These are phyloP conservation scores for Andrena praecox DNA, from an alignment of 2,888 invertebrate species.

Conservation along the genomic window DNA sequence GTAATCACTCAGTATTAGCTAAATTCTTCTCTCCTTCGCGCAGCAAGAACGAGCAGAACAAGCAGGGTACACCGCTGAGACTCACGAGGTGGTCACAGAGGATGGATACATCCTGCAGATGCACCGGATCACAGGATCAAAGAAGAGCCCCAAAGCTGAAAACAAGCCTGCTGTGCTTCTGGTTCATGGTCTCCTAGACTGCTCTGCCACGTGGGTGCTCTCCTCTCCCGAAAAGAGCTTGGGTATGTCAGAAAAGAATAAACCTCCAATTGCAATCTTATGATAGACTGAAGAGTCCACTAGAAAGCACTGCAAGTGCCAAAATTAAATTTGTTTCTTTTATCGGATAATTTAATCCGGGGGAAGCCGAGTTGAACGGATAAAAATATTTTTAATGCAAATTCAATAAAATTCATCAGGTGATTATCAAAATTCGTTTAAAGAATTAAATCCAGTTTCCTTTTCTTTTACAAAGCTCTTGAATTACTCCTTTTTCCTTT, in stretches of 20 bases:
- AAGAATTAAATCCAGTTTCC: too few species aligned
- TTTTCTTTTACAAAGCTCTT: too few species aligned
- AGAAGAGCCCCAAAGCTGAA: constrained; percentile 79
- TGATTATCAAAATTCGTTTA: too few species aligned
- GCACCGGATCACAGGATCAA: constrained; percentile 89
- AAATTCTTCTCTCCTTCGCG: not conserved
- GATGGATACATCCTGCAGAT: constrained; percentile 93
- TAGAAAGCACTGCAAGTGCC: too few species aligned
- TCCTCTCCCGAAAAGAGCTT: constrained; percentile 89
- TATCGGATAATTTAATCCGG: too few species aligned
- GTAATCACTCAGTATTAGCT: not conserved
- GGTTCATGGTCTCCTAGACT: constrained; percentile 90
- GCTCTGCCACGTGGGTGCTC: constrained; percentile 91
- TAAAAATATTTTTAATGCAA: too few species aligned
- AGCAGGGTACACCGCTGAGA: constrained; percentile 87
- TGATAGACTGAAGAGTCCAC: too few species aligned
- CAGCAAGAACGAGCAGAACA: constrained; percentile 80
- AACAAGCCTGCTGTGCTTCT: constrained; percentile 87
- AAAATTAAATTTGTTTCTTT: too few species aligned
- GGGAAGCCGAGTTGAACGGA: too few species aligned
- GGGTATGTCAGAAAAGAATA: constrained; percentile 81
- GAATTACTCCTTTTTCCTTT: too few species aligned
- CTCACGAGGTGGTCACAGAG: constrained; percentile 88
- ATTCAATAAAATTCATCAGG: too few species aligned
- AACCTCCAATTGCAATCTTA: not conserved